Base-by-base conservation (phyloP, 2,888 invertebrate species). In the Chrysolina haemoptera region DNA sequence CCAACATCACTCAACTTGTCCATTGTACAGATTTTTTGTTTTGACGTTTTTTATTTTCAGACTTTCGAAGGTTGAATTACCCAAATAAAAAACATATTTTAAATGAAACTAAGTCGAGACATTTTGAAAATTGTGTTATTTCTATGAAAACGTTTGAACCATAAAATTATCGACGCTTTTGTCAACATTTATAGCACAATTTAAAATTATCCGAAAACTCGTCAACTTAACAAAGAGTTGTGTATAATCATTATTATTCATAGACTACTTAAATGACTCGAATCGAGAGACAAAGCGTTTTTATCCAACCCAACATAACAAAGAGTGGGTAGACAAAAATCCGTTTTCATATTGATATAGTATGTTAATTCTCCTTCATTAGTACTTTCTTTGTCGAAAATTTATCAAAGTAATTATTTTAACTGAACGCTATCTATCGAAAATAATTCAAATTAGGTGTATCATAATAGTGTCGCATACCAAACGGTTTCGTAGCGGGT, bases 361-460 rank as follows among this genome's bases (percentile, higher is more conserved):
- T 59, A 59, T 59, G 59, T 10, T 59, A 59, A 59, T 35, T 59
- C n/a, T 35, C 16, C 59, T n/a, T 59, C 35, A 59, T 59, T 59
- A 59, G 59, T 35, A 59, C 59, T 59, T 59, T 12, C 59, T 59
- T 59, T 59, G 35, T 59, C 35, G 35, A 59, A 16, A 59, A 22
- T 14, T 59, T 59, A 59, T 59, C 59, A n/a, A 4, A 59, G 35
- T 59, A 59, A 22, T 27, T 59, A 35, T 35, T 50, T 9, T 16
- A 18, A 50, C n/a, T n/a, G 50, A 16, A n/a, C 16, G 50, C 50
- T 50, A 50, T 50, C 50, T 50, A n/a, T 16, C 9, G 59, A 59
- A 59, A 27, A 59, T 14, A 59, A 59, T 35, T 59, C 27, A 59
- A 59, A 59, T 50, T 18, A 16, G 14, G 55, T 20, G 18, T 22